phyloP scores from a whole-genome alignment of 2,113 vertebrate species.

The Cavia aperea region DNA sequence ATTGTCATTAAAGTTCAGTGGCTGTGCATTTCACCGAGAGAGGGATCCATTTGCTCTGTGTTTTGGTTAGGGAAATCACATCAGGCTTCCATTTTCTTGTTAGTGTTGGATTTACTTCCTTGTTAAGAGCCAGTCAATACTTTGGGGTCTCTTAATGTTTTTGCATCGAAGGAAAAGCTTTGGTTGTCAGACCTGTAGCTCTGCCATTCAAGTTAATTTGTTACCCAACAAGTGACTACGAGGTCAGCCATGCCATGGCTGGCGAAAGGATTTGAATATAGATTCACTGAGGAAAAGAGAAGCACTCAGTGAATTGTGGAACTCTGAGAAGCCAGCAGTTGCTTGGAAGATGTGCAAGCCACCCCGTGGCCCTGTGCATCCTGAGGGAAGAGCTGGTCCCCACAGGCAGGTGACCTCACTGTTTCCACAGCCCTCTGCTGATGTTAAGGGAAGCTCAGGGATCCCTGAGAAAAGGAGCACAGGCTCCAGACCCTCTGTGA shows the following conservation, averaged over 20 bases:
- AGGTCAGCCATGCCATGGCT: constrained; percentile 32
- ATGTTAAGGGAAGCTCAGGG: not conserved
- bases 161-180: constrained; percentile 43
- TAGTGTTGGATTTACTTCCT: constrained; percentile 68
- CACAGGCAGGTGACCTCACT: not conserved
- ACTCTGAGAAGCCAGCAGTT: not conserved
- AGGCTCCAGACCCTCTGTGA: not conserved
- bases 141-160: constrained; percentile 48
- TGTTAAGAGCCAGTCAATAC: constrained; percentile 66
- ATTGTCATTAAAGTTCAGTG: constrained; percentile 72
- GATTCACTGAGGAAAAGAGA: constrained; percentile 20
- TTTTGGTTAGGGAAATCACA: constrained; percentile 63
- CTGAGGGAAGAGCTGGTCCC: not conserved
- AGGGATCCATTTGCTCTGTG: constrained; percentile 54
- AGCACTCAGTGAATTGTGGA: not conserved
- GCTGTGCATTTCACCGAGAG: constrained; percentile 64
- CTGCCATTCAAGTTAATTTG: constrained; percentile 58
- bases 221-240: constrained; percentile 44
- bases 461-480: not conserved
- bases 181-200: constrained; percentile 42
- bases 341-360: not conserved
- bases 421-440: not conserved
- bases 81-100: constrained; percentile 60
- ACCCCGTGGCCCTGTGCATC: not conserved
- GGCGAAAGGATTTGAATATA: constrained; percentile 31